phyloP scores from a whole-genome alignment of 2,888 invertebrate species.

The Linhomoeus sp. region DNA sequence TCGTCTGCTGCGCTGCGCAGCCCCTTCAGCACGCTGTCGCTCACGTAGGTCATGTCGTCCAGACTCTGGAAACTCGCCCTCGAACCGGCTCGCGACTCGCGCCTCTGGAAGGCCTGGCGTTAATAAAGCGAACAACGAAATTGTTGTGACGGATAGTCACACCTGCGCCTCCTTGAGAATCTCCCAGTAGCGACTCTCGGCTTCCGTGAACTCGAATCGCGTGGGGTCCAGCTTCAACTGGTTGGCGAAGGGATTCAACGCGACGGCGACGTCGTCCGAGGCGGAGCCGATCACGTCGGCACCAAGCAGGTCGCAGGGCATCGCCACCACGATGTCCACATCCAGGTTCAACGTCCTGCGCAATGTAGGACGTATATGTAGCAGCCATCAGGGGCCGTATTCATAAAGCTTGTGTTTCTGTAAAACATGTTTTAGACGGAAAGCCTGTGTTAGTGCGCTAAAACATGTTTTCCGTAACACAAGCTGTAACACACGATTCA shows the following conservation, averaged over 20 bases:
- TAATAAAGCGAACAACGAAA: no score
- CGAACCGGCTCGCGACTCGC: neutral
- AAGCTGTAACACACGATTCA: no score
- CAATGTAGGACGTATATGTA: neutral
- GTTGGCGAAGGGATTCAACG: slow-evolving; percentile 27
- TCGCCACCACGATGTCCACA: slow-evolving; percentile 82
- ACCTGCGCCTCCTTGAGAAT: slow-evolving; percentile 25
- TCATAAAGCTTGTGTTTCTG: no score
- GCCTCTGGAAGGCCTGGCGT: neutral
- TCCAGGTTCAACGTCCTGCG: slow-evolving; percentile 65
- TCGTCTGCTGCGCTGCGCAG: slow-evolving; percentile 14
- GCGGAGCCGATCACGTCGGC: slow-evolving; percentile 85
- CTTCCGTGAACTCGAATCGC: slow-evolving; percentile 50
- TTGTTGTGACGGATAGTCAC: neutral
- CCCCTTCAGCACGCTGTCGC: slow-evolving; percentile 15
- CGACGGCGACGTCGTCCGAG: slow-evolving; percentile 43
- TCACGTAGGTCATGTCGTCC: slow-evolving; percentile 16
- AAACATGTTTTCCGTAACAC: no score
- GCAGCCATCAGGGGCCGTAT: no score
- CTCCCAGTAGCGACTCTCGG: slow-evolving; percentile 58
- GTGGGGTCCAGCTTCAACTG: neutral
- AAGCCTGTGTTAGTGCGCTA: no score
- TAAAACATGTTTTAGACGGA: no score
- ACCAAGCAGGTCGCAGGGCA: slow-evolving; percentile 68
- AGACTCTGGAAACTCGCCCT: neutral